A percentile compares a stretch with the other conserved stretches of the same genome.
Conservation (phyloP, 2,113 vertebrate species). For the Leptocoma aspasia region DNA sequence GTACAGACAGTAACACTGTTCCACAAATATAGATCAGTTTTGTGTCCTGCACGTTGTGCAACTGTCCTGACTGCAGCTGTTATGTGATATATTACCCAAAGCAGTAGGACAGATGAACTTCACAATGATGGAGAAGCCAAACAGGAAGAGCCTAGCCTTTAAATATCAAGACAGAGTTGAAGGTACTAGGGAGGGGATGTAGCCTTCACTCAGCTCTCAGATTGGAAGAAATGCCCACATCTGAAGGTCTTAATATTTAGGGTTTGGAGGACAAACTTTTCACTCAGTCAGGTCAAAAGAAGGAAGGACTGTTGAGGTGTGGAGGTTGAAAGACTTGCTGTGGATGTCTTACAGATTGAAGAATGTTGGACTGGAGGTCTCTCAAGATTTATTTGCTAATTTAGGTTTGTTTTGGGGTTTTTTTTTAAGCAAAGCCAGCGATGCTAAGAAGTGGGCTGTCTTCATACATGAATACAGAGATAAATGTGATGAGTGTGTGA, state of each 20-base stretch:
- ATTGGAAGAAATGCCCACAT: not conserved
- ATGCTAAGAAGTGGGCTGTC: not conserved
- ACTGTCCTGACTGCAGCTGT: not conserved
- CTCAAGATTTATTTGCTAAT: not conserved
- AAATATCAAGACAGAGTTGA: not conserved
- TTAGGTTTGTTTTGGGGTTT: not conserved
- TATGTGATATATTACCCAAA: not conserved
- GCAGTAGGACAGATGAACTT: not conserved
- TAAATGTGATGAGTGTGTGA: accelerated
- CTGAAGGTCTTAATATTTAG: not conserved
- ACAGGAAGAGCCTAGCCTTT: not conserved
- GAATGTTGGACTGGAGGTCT: not conserved
- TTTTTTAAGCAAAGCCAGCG: not conserved
- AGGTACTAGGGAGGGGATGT: not conserved
- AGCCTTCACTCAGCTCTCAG: not conserved
- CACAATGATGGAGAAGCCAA: not conserved
- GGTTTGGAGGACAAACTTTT: not conserved
- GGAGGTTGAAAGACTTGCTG: not conserved
- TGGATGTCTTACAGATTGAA: not conserved
- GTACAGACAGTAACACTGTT: not conserved
- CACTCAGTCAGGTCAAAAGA: not conserved
- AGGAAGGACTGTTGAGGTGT: not conserved
- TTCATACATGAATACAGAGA: not conserved
- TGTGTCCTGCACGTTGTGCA: not conserved
- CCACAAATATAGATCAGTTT: not conserved